Evolutionary conservation across 2,888 invertebrate species (phyloP), one percentile per base, ranked within the genome.

Genomic region (Apotomis turbidana): DNA sequence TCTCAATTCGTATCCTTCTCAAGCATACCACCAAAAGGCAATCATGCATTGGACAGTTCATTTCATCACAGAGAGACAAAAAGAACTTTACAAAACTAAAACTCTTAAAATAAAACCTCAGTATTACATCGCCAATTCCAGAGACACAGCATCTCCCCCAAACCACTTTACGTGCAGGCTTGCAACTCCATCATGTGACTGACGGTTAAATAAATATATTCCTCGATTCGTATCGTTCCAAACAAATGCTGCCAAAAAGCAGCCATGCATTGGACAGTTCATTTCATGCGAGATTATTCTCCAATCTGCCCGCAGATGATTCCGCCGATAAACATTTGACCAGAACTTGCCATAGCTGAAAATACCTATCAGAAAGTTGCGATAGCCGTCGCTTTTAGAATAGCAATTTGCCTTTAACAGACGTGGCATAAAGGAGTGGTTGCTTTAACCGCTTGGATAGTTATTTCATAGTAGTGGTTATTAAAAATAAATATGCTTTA

Each of bases 321-420:
- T 49, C 49, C 9, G 9, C 9, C 44, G 27, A 10, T 55, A 55
- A 64, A 55, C 54, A 64, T 64, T 64, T 41, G 55, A 46, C 55
- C 64, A 54, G 64, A 62, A 62, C 51, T 36, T 52, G 51, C 61
- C 12, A 3, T 27, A 2, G 27, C 27, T 57, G 46, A 46, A 55
- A 55, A 64, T 64, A 57, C 36, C n/a, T 57, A 46, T 46, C 66
- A 46, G n/a, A 57, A 57, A 66, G 46, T 57, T 57, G 27, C 66
- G n/a, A 57, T 66, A 66, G 46, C 66, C 66, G 54, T 64, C 52
- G 54, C 46, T 66, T 63, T 57, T 55, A 27, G 57, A 12, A n/a
- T 38, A 58, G 66, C 64, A 55, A 66, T 66, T 55, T 55, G n/a
- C 66, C 55, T 57, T 44, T 57, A 44, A 46, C 55, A 27, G 66